Evolutionary conservation across 2,113 vertebrate genomes (phyloP).

Genomic region (Piprites chloris): DNA sequence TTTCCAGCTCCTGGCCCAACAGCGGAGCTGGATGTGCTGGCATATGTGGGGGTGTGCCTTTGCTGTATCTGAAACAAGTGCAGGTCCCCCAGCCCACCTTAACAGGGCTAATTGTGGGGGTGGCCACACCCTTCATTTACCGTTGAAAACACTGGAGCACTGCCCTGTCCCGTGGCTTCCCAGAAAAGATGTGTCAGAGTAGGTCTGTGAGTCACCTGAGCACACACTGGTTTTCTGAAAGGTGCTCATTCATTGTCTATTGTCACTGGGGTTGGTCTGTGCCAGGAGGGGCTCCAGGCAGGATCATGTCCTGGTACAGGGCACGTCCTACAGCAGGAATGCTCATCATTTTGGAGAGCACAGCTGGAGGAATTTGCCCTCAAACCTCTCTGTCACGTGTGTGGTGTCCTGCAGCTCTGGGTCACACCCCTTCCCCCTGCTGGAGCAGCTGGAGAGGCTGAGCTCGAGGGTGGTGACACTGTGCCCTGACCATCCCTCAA

Average conservation of each 20-base stretch:
- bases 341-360: neutral
- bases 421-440: neutral
- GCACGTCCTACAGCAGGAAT: neutral
- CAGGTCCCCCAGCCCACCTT: neutral
- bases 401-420: neutral
- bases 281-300: neutral
- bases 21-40: neutral
- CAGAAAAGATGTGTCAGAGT: constrained; percentile 42
- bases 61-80: neutral
- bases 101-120: neutral
- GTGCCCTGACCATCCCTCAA: neutral
- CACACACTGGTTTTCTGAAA: neutral
- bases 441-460: neutral
- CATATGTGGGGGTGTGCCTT: neutral
- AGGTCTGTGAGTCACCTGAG: neutral
- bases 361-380: neutral
- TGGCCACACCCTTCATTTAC: neutral
- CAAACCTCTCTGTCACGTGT: neutral
- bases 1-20: neutral
- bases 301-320: neutral
- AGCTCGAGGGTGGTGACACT: neutral
- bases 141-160: neutral
- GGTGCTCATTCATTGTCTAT: neutral
- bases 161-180: neutral
- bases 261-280: neutral